Evolutionary conservation across 2,888 invertebrate genomes (phyloP), one percentile per base, ranked within the genome.

Genomic region (Parelbella ahira): DNA sequence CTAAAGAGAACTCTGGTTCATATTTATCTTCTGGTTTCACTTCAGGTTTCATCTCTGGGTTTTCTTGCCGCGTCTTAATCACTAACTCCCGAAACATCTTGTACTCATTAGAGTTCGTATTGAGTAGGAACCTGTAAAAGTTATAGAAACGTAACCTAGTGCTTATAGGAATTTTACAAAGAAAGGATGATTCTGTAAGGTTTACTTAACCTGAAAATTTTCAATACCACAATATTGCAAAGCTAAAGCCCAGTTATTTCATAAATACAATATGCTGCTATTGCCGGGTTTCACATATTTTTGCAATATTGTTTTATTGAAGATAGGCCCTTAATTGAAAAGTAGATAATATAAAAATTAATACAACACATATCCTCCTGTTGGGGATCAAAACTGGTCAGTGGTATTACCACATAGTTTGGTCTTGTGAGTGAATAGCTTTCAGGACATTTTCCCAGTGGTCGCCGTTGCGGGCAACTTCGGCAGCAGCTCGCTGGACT

Each of bases 401-500:
- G 83, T 81, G 80, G 81, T 74, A 83, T 88, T 88, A 88, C 88
- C 88, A 88, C 87, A 87, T 71, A 72, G 76, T 81, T 75, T 79
- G 80, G 60, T 88, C 86, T 82, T 86, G 87, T 75, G 83, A 72
- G 72, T 82, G 81, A 59, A 86, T 82, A 54, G 86, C 76, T 82
- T 87, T 88, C 88, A 91, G 89, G 78, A 89, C 89, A 82, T 89
- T 89, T 89, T 91, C 91, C 88, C 90, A 90, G 74, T 88, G 89
- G 87, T 91, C 91, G 66, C 91, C 91, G 80, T 89, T 89, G 80
- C 83, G 76, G 71, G 90, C 90, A 67, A 91, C 90, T 70, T 90
- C 90, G 72, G 78, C 79, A 68, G 90, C 89, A 63, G 89, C 89
- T 57, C 84, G 89, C 49, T 62, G 88, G 51, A 78, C 77, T 30